These are phyloP conservation scores for Lepetodrilus schrolli DNA, from an alignment of 2,888 invertebrate species.

Conservation along the genomic window DNA sequence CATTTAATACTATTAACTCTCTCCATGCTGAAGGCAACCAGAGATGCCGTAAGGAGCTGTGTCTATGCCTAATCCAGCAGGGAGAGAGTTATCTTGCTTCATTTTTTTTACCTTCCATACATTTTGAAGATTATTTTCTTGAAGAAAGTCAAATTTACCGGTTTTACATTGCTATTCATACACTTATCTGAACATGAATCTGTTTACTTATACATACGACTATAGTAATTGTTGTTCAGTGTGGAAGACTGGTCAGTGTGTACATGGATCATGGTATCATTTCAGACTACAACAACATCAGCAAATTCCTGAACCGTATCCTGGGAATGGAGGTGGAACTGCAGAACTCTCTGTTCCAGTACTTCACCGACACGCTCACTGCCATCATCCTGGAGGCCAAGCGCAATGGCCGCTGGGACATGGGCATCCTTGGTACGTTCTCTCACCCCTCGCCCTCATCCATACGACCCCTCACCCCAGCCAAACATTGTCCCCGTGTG, in stretches of 20 bases:
- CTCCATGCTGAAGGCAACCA: too few species aligned
- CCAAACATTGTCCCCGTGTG: too few species aligned
- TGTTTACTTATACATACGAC: background rate
- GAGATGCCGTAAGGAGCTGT: too few species aligned
- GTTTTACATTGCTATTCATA: background rate
- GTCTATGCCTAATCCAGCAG: too few species aligned
- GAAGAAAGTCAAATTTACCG: too few species aligned
- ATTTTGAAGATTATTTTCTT: too few species aligned
- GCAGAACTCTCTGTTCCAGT: conserved; percentile 97
- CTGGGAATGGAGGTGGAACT: conserved; percentile 97
- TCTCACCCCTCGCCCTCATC: too few species aligned
- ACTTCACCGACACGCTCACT: conserved; percentile 95
- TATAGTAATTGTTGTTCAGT: background rate
- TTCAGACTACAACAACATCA: conserved; percentile 93
- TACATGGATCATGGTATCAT: background rate
- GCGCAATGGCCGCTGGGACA: conserved; percentile 94
- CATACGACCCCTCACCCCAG: too few species aligned
- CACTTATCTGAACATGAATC: background rate
- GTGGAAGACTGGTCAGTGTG: background rate
- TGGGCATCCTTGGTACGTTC: conserved; percentile 86
- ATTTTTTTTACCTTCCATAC: too few species aligned
- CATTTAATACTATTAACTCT: too few species aligned
- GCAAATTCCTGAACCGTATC: conserved; percentile 96
- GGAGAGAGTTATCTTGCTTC: too few species aligned
- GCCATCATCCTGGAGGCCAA: conserved; percentile 95